These are phyloP conservation scores for Falco columbarius DNA, from an alignment of 2,797 vertebrate species.

Conservation along the genomic window DNA sequence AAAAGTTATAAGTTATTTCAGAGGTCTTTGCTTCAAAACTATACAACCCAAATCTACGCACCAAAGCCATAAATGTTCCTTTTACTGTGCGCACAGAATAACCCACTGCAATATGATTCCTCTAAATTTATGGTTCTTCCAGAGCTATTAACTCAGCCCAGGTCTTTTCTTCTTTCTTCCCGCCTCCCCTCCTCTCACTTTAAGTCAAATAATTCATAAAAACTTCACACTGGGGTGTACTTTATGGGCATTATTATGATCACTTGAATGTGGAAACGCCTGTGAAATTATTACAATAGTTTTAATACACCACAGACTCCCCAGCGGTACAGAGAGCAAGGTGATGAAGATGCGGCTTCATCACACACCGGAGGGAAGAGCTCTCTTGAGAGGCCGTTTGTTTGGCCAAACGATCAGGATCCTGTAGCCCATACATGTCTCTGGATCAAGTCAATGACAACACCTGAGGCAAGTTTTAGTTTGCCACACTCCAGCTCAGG, in stretches of 20 bases:
- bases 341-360: not conserved
- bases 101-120: constrained; percentile 30
- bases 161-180: not conserved
- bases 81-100: constrained; percentile 29
- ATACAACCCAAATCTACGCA: not conserved
- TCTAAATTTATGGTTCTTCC: constrained; percentile 31
- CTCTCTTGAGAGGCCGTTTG: not conserved
- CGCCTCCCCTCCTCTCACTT: not conserved
- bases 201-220: constrained; percentile 34
- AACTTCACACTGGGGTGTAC: not conserved
- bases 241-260: constrained; percentile 19
- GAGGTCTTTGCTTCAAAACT: constrained; percentile 29
- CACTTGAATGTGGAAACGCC: constrained; percentile 9
- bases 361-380: not conserved
- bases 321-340: fast-evolving
- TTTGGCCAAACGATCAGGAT: not conserved
- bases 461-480: not conserved
- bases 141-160: constrained; percentile 40
- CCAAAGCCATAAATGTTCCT: not conserved
- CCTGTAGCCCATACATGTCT: not conserved
- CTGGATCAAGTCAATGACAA: not conserved
- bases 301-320: constrained; percentile 26
- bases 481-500: not conserved
- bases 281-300: not conserved
- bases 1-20: not conserved